Evolutionary conservation across 1,140 invertebrate species (phyloP), one percentile per base, ranked within the genome.

Genomic region (Lamellibrachia luymesi): DNA sequence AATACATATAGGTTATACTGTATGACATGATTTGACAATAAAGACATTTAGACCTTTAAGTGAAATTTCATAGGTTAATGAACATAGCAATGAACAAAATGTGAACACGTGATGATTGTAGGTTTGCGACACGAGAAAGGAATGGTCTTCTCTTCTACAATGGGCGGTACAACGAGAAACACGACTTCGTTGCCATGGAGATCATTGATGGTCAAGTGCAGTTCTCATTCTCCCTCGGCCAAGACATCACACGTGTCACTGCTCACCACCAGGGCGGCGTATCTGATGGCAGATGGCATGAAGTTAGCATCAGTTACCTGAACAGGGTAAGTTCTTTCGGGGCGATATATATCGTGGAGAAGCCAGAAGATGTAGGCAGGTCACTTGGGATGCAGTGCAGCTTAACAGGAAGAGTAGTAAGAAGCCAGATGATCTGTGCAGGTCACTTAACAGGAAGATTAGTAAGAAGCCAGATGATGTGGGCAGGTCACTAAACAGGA

Each of bases 151-250:
- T 99, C 0, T 96, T 99, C 0, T 99, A 99, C 96, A 99, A 99
- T 96, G 99, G 99, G 0, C 97, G 99, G 0, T 99, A 99, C 96
- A 99, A 99, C 95, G 98, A 99, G 95, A 97, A 98, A 22, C 98
- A 99, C 95, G 99, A 99, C 96, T 99, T 99, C 95, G 97, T 99
- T 38, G 98, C 99, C 0, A 95, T 99, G 89, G 98, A 99, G 95
- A 96, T 99, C 0, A 96, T 97, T 4, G 97, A 98, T 92, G 97
- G 97, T 2, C 97, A 97, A 27, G 96, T 99, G 0, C 97, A 98
- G 93, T 99, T 99, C 96, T 98, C 98, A 17, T 99, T 98, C 95
- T 99, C 98, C 0, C 96, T 99, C 0, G 99, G 99, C 0, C 97
- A 97, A 17, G 95, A 96, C 91, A 97, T 97, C 0, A 98, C 98